phyloP scores from a whole-genome alignment of 2,888 invertebrate genomes.

The Amitus sp. region DNA sequence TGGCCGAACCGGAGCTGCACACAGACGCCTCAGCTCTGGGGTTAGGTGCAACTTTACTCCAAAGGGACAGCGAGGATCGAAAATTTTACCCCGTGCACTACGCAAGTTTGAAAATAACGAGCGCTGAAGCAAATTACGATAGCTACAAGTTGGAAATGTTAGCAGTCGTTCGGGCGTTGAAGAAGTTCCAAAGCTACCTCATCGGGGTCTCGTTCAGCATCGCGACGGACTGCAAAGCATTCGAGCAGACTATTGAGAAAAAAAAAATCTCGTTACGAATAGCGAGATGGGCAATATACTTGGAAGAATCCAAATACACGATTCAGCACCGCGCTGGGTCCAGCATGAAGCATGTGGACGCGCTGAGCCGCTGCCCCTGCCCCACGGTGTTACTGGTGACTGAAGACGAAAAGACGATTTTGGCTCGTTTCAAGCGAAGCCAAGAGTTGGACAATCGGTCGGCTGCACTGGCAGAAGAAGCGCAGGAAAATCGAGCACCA shows the following conservation, averaged over 20 bases:
- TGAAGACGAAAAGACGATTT: no score
- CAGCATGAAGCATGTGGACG: no score
- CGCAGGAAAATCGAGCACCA: no score
- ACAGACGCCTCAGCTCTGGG: constrained; percentile 20
- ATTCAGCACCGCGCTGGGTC: no score
- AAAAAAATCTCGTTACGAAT: constrained; percentile 7
- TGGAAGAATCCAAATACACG: no score
- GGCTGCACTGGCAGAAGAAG: no score
- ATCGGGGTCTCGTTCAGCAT: constrained; percentile 6
- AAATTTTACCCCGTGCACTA: constrained; percentile 11
- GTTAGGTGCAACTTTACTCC: constrained; percentile 21
- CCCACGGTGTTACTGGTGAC: no score
- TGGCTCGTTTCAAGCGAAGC: no score
- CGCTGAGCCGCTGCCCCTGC: no score
- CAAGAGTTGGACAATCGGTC: no score
- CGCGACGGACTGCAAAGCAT: constrained; percentile 10
- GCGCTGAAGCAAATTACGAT: constrained; percentile 12
- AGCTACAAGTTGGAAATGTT: constrained; percentile 26
- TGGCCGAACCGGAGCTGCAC: constrained; percentile 25
- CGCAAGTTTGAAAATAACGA: constrained; percentile 11
- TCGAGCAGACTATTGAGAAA: constrained; percentile 10
- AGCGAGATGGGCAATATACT: constrained; percentile 14
- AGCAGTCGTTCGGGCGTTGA: constrained; percentile 12
- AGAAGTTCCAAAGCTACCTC: constrained; percentile 20
- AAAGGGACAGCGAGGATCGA: background rate